These are phyloP conservation scores for Melanotaenia maccullochi DNA, from an alignment of 2,797 vertebrate species.

Conservation along the genomic window DNA sequence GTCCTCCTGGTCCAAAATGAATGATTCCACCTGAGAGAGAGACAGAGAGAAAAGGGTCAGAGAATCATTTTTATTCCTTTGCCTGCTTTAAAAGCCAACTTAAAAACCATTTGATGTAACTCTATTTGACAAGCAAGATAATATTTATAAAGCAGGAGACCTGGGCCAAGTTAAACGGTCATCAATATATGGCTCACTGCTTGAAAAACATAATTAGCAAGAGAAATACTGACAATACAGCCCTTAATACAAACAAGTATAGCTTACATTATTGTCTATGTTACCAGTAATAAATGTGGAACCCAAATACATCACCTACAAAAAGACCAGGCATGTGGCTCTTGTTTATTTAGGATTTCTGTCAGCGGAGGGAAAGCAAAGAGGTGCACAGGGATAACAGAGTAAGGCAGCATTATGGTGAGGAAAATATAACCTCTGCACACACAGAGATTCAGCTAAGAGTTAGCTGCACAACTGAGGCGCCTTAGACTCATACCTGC, in stretches of 20 bases:
- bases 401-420: conserved; percentile 32
- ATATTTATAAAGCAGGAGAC: neutral
- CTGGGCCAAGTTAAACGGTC: neutral
- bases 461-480: conserved; percentile 65
- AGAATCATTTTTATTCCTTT: neutral
- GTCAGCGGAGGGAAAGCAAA: conserved; percentile 37
- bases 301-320: conserved; percentile 20
- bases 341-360: conserved; percentile 62
- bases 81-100: conserved; percentile 2
- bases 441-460: conserved; percentile 63
- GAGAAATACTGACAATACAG: neutral
- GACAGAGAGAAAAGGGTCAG: conserved; percentile 1
- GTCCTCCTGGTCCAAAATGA: conserved; percentile 99
- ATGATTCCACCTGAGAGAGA: conserved; percentile 93
- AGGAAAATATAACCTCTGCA: conserved; percentile 53
- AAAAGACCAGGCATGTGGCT: conserved; percentile 39
- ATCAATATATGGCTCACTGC: neutral
- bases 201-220: neutral
- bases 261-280: conserved; percentile 8
- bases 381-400: conserved; percentile 26
- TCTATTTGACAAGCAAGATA: neutral
- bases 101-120: neutral
- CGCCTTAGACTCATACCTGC: conserved; percentile 49
- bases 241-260: neutral
- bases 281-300: conserved; percentile 11